Percentiles rank a stretch among this genome's conserved stretches.
Conservation (phyloP, 1,140 invertebrate genomes). For the Mercenaria mercenaria region DNA sequence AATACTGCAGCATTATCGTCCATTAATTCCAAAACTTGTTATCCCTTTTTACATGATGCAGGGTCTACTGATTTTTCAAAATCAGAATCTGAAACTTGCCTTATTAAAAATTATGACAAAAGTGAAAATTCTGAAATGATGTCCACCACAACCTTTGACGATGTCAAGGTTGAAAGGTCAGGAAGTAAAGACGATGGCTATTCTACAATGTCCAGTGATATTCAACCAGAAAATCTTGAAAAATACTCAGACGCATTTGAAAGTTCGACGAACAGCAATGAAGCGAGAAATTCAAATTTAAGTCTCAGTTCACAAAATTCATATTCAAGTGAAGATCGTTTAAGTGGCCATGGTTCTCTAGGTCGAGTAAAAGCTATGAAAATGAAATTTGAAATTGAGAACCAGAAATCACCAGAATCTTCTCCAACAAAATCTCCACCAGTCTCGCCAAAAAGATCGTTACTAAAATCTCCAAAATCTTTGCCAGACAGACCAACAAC, state of each 20-base stretch:
- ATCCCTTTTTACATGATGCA: background rate
- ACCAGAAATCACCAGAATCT: slow-evolving; percentile 67
- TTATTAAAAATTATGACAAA: slow-evolving; percentile 34
- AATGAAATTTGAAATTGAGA: slow-evolving; percentile 76
- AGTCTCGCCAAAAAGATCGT: slow-evolving; percentile 19
- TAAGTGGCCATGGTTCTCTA: slow-evolving; percentile 66
- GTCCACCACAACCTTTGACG: slow-evolving; percentile 54
- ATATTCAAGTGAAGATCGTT: slow-evolving; percentile 62
- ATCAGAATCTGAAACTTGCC: slow-evolving; percentile 42
- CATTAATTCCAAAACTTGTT: slow-evolving; percentile 10
- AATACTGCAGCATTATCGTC: slow-evolving; percentile 44
- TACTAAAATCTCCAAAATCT: slow-evolving; percentile 48
- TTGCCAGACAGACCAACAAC: background rate
- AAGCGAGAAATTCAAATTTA: slow-evolving; percentile 72
- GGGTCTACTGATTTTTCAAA: slow-evolving; percentile 29
- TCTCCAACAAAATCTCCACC: slow-evolving; percentile 68
- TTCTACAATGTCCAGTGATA: slow-evolving; percentile 95
- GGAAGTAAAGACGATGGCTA: slow-evolving; percentile 94
- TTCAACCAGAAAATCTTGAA: slow-evolving; percentile 87
- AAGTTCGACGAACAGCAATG: slow-evolving; percentile 74
- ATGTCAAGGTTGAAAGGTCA: slow-evolving; percentile 83
- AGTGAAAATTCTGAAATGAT: slow-evolving; percentile 23
- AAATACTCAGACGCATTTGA: slow-evolving; percentile 77
- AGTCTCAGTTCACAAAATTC: slow-evolving; percentile 75
- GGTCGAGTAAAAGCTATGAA: slow-evolving; percentile 77